phyloP scores from a whole-genome alignment of 2,797 vertebrate species.

The Eupleurogrammus muticus region DNA sequence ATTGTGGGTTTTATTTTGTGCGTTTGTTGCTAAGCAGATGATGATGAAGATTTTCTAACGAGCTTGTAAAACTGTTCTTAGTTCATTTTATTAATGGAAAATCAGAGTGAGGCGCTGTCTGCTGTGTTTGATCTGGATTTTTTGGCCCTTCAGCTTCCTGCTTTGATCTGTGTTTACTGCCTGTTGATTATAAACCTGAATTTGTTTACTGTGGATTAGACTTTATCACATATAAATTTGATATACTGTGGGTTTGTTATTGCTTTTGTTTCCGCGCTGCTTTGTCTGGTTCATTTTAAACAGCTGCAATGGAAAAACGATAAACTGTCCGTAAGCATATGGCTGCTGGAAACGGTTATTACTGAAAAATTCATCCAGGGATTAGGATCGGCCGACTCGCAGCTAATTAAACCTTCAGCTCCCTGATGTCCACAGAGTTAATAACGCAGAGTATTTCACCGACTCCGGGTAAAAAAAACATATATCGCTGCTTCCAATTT shows the following conservation, averaged over 20 bases:
- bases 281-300: conserved; percentile 23
- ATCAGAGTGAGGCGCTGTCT: not conserved
- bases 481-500: conserved; percentile 23
- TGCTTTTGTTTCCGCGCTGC: conserved; percentile 15
- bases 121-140: conserved; percentile 24
- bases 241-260: not conserved
- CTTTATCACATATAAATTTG: not conserved
- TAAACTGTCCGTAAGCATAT: conserved; percentile 26
- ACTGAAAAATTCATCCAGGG: conserved; percentile 52
- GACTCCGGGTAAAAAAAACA: conserved; percentile 3
- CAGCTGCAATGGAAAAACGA: conserved; percentile 40
- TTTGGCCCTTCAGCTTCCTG: not conserved
- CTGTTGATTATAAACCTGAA: not conserved
- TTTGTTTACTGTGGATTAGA: not conserved
- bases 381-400: conserved; percentile 51
- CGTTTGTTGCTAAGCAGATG: not conserved
- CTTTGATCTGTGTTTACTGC: conserved; percentile 20
- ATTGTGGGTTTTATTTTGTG: not conserved
- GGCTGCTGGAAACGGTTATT: conserved; percentile 60
- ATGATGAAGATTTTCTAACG: not conserved
- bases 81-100: not conserved
- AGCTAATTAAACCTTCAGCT: conserved; percentile 67
- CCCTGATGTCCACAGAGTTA: conserved; percentile 34
- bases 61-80: conserved; percentile 14
- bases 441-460: conserved; percentile 33